Conservation (phyloP, 2,797 vertebrate genomes). For the Argyrosomus regius region DNA sequence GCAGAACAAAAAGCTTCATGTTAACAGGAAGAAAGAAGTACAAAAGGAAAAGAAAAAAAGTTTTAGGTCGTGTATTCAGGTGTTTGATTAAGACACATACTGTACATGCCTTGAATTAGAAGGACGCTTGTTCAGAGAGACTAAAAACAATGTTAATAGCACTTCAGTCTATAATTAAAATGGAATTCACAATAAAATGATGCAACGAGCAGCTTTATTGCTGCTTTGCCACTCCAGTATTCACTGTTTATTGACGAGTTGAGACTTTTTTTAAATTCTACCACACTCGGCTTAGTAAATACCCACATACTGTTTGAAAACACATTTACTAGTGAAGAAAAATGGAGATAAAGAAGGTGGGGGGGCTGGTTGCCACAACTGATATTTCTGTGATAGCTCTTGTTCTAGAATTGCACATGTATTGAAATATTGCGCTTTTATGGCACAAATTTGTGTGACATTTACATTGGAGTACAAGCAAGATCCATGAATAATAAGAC, state of each 20-base stretch:
- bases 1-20: constrained; percentile 5
- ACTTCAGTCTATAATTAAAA: not conserved
- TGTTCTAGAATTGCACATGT: constrained; percentile 2
- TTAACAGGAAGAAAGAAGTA: not conserved
- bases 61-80: not conserved
- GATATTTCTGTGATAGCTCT: constrained; percentile 3
- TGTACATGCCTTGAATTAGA: not conserved
- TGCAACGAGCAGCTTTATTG: not conserved
- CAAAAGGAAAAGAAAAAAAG: constrained; percentile 6
- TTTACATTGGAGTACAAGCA: too few species aligned
- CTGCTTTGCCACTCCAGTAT: not conserved
- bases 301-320: not conserved
- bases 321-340: not conserved
- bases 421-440: not conserved
- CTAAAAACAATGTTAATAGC: not conserved
- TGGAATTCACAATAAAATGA: not conserved
- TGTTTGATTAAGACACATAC: too few species aligned
- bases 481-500: too few species aligned
- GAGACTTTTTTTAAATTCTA: not conserved
- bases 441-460: too few species aligned
- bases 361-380: not conserved
- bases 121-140: not conserved
- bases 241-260: constrained; percentile 5
- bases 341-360: not conserved
- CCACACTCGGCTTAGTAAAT: not conserved